phyloP scores from a whole-genome alignment of 2,797 vertebrate species.

The Chelonia mydas region DNA sequence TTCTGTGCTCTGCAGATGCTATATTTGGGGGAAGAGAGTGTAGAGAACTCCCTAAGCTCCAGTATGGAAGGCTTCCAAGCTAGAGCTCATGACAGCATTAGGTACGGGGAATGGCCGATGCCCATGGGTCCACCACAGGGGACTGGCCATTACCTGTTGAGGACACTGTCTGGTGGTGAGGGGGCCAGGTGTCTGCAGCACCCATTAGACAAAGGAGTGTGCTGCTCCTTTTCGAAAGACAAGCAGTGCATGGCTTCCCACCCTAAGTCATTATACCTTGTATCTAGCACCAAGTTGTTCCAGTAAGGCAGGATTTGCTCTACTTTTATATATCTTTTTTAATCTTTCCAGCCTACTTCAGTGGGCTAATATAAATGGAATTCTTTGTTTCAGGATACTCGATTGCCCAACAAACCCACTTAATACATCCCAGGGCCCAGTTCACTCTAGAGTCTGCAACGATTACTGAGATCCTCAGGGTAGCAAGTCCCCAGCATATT shows the following conservation, averaged over 20 bases:
- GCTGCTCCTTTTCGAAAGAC: background rate
- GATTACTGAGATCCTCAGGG: background rate
- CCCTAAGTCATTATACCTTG: background rate
- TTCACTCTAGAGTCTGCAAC: background rate
- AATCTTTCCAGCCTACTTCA: background rate
- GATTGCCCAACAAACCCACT: background rate
- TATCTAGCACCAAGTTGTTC: background rate
- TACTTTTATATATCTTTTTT: background rate
- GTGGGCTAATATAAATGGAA: background rate
- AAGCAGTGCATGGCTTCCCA: background rate
- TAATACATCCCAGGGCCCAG: background rate
- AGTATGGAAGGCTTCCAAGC: fast-evolving
- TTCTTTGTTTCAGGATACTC: background rate
- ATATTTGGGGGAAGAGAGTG: background rate
- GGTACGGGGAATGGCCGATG: background rate
- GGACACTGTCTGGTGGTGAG: background rate
- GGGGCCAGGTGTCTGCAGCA: background rate
- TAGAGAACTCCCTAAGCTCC: background rate
- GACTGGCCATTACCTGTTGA: background rate
- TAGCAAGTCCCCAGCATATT: background rate
- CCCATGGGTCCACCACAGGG: background rate
- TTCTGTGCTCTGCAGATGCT: background rate
- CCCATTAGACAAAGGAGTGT: background rate
- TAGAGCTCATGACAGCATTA: background rate
- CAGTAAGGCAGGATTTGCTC: background rate